Conservation (phyloP, 2,113 vertebrate genomes). For the Microcebus tavaratra region DNA sequence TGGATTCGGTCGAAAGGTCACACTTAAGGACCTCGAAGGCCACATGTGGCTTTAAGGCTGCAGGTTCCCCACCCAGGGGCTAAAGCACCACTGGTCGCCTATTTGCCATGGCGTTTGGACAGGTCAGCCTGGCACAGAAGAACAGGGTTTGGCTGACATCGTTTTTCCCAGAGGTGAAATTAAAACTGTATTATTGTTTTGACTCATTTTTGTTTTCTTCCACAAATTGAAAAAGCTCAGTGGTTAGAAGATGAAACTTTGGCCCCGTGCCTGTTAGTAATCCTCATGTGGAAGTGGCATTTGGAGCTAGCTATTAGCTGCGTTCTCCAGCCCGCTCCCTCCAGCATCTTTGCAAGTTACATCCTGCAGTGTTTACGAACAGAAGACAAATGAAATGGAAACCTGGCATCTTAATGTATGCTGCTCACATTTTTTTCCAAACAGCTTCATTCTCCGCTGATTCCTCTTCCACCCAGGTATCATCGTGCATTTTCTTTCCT, state of each 20-base stretch:
- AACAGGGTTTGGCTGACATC: not conserved
- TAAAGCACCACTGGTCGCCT: not conserved
- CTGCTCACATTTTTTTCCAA: not conserved
- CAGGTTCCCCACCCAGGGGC: not conserved
- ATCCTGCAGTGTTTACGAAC: fast-evolving
- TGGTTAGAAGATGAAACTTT: not conserved
- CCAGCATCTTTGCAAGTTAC: not conserved
- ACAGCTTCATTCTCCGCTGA: not conserved
- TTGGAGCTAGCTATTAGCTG: not conserved
- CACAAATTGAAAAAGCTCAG: not conserved
- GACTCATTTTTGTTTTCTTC: not conserved
- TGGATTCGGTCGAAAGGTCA: too few relatives aligned
- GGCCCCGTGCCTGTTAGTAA: not conserved
- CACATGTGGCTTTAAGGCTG: too few relatives aligned
- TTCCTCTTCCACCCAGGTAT: not conserved
- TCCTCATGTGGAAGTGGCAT: not conserved
- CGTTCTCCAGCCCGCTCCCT: too few relatives aligned
- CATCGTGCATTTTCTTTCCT: not conserved
- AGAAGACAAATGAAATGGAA: not conserved
- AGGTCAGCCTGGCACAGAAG: not conserved
- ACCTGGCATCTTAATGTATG: not conserved
- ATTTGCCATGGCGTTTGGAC: not conserved
- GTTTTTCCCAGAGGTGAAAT: not conserved
- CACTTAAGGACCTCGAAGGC: too few relatives aligned
- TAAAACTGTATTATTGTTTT: not conserved